Percentiles rank a stretch among this genome's conserved stretches.
Conservation (phyloP, 2,888 invertebrate genomes). For the Pseudococcus viburni region DNA sequence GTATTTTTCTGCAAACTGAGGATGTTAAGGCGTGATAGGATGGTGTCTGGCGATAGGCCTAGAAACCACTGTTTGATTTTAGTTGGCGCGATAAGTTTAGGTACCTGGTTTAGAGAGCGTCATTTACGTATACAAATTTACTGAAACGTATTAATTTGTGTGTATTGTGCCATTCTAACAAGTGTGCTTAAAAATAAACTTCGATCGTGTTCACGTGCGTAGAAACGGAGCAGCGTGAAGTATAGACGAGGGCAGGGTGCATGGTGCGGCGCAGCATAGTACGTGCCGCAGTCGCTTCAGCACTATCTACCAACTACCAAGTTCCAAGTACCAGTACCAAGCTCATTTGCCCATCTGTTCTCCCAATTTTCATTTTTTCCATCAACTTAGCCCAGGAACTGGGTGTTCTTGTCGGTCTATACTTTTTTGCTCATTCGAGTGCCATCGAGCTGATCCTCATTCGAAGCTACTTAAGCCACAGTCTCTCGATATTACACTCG, state of each 20-base stretch:
- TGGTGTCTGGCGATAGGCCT: conserved; percentile 18
- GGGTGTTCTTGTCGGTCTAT: too few relatives aligned
- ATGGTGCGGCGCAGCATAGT: too few relatives aligned
- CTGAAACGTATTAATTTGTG: neutral
- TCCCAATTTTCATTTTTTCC: too few relatives aligned
- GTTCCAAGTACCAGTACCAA: too few relatives aligned
- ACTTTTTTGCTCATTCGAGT: too few relatives aligned
- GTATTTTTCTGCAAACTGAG: too few relatives aligned
- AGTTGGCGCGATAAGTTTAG: neutral
- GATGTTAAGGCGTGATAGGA: neutral
- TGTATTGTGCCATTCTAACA: conserved; percentile 14
- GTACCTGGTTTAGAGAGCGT: neutral
- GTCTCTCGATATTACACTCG: neutral
- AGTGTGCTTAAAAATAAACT: conserved; percentile 63
- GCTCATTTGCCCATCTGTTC: too few relatives aligned
- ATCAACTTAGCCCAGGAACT: too few relatives aligned
- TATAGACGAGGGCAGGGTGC: too few relatives aligned
- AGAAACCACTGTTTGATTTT: conserved; percentile 55
- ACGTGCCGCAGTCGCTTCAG: too few relatives aligned
- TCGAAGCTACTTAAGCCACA: neutral
- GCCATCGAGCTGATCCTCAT: too few relatives aligned
- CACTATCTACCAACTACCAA: too few relatives aligned
- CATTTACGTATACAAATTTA: neutral
- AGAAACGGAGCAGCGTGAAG: neutral
- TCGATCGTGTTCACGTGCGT: conserved; percentile 5